phyloP scores from a whole-genome alignment of 2,888 invertebrate genomes.

The Taenaris catops region DNA sequence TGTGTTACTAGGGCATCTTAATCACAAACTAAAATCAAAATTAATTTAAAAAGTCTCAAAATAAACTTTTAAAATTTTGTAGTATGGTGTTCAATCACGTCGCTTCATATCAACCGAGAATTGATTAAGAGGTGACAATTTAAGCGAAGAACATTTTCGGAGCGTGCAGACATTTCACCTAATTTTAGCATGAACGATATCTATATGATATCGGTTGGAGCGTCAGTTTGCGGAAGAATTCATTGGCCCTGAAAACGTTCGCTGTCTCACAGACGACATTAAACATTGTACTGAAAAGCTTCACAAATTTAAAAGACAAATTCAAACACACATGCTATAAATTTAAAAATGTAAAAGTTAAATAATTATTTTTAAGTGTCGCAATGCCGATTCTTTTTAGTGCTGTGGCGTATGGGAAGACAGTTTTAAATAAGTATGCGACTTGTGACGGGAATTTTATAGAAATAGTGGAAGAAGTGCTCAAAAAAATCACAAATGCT shows the following conservation, averaged over 20 bases:
- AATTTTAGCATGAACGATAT: conserved; percentile 45
- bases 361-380: no score
- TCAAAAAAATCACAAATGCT: conserved; percentile 87
- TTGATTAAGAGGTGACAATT: conserved; percentile 54
- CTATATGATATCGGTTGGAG: conserved; percentile 35
- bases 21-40: no score
- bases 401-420: conserved; percentile 89
- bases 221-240: conserved; percentile 32
- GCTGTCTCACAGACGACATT: conserved; percentile 16
- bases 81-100: no score
- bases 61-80: no score
- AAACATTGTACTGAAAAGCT: conserved; percentile 6
- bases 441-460: conserved; percentile 95
- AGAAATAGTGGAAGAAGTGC: conserved; percentile 93
- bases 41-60: no score
- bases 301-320: no score
- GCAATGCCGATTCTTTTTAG: conserved; percentile 94
- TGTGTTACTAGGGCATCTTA: no score
- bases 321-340: no score
- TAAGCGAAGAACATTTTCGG: conserved; percentile 45
- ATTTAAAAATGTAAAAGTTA: no score
- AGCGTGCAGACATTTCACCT: conserved; percentile 35
- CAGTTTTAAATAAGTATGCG: conserved; percentile 91
- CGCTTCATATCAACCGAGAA: conserved; percentile 20
- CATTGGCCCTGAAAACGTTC: conserved; percentile 15